Evolutionary conservation across 2,797 vertebrate species (phyloP), one percentile per base, ranked within the genome.

Genomic region (Erpetoichthys calabaricus): DNA sequence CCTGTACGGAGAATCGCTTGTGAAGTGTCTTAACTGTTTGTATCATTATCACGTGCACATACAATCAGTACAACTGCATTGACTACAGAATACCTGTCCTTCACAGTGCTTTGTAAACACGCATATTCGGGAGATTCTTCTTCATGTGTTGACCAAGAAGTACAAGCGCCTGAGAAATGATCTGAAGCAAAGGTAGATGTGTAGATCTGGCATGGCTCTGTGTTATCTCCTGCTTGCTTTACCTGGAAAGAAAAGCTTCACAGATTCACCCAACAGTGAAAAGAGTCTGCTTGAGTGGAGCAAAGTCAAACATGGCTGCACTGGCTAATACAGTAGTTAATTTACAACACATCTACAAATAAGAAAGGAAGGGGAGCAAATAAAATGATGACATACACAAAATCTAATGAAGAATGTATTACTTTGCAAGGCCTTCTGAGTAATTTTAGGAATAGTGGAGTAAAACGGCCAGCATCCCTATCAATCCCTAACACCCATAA

Each of bases 131-230:
- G 80, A 64, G 65, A 65, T 47, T 85, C 80, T 65, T 91, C 85
- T 56, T 86, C 80, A 4, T 76, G 76, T 4, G 76, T 62, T 73
- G 88, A 84, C 91, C 90, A 93, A 2, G 79, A 75, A 5, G 73
- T 51, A 54, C 75, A 88, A 42, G 81, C 65, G 53, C 73, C 64
- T 57, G 76, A 79, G 60, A 74, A 63, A 60, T 81, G 70, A 55
- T 78, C 63, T 47, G 75, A 67, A 42, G 78, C 68, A 68, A 74
- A 65, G 67, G 78, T 74, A 69, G 74, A 67, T 54, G 64, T 67
- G 50, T 76, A 85, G 56, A 74, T 72, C 56, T 76, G 77, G 59
- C 72, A 66, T 46, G 73, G 51, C 44, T 80, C 76, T 69, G 73
- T 57, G 7, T 62, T 80, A 47, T 85, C 85, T 78, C 75, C 85